Evolutionary conservation across 1,140 invertebrate species (phyloP), one percentile per base, ranked within the genome.

Genomic region (Drosophila teissieri): DNA sequence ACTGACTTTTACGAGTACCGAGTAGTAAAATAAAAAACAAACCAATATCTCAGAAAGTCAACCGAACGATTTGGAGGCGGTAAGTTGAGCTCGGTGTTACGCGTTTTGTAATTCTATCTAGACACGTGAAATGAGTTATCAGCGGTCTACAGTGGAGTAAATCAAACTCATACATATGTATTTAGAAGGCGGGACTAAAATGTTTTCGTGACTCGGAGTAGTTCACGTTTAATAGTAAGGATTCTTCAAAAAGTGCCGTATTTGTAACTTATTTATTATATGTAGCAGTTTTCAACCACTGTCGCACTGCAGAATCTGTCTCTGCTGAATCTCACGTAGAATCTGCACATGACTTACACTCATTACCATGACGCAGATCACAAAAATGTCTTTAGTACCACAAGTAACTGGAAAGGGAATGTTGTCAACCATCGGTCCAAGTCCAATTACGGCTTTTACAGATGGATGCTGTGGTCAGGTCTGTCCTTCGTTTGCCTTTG

Each of bases 111-210:
- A 88, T 77, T 83, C 83, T 88, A 88, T 88, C 85, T 88, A 78
- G 68, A 89, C 84, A 89, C 84, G 84, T 88, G 84, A 90, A 88
- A 88, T 89, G 62, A 89, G 80, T 89, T 89, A 80, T 89, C 80
- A 89, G 73, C 77, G 57, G 44, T 37, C n/a, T 0, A 88, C 83
- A 62, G 78, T 86, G 79, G 70, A 12, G 11, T 36, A 15, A 61
- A 42, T 58, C 8, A 3, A 17, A 31, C 4, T 24, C 0, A 3
- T 2, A 12, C 15, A 10, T 10, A 8, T 12, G 7, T 36, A 36
- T 36, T 11, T 10, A 36, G 8, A 36, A 36, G 1, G 11, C 8
- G 34, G 4, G 24, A 24, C 5, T 31, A 10, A 31, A 31, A 31
- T 31, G 31, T 31, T 31, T 2, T 8, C 2, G 7, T 31, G 3